These are phyloP conservation scores for Grammomys surdaster DNA, from an alignment of 2,113 vertebrate species.

Conservation along the genomic window DNA sequence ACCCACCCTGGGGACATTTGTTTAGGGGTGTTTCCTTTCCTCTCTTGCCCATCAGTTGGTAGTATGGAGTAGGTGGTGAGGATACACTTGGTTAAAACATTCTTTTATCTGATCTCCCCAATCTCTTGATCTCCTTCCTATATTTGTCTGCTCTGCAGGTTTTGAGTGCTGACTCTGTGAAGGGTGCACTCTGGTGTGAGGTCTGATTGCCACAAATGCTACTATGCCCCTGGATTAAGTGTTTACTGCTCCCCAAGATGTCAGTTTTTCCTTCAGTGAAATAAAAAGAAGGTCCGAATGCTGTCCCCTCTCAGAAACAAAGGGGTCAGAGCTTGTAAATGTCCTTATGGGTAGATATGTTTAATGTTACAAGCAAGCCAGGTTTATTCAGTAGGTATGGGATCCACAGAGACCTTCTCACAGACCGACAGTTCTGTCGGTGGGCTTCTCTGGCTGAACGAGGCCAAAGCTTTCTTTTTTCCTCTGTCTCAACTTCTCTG, in stretches of 20 bases:
- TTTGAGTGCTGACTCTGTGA: rapidly evolving
- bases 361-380: constrained; percentile 64
- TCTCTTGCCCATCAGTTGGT: neutral
- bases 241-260: neutral
- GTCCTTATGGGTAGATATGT: neutral
- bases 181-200: neutral
- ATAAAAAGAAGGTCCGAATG: neutral
- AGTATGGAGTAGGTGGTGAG: neutral
- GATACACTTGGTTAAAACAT: neutral
- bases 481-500: constrained; percentile 37
- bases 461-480: neutral
- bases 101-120: neutral
- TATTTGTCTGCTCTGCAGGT: neutral
- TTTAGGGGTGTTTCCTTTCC: constrained; percentile 74
- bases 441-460: constrained; percentile 77
- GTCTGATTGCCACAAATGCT: neutral
- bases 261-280: neutral
- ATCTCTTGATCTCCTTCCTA: neutral
- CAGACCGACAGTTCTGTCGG: constrained; percentile 79
- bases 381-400: constrained; percentile 80
- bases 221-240: neutral
- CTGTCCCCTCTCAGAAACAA: neutral
- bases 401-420: constrained; percentile 81
- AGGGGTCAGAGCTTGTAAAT: neutral
- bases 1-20: constrained; percentile 80